Evolutionary conservation across 2,888 invertebrate genomes (phyloP).

Genomic region (Busseola fusca): DNA sequence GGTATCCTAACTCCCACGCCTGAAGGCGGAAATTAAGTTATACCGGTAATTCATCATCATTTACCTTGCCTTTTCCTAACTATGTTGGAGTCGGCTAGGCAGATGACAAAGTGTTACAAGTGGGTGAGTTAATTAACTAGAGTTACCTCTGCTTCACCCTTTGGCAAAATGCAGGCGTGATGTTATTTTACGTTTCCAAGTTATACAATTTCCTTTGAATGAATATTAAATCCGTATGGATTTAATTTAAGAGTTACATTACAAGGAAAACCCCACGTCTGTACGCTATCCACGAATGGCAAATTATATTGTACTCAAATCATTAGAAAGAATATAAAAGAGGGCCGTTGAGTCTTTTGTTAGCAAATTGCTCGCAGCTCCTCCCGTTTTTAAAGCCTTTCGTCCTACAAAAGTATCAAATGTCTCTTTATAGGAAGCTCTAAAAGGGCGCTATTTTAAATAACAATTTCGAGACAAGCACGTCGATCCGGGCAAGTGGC

Average conservation of each 20-base stretch:
- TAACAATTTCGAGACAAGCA: constrained; percentile 68
- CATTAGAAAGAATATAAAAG: constrained; percentile 58
- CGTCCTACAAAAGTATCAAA: constrained; percentile 65
- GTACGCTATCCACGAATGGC: constrained; percentile 27
- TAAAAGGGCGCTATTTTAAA: constrained; percentile 67
- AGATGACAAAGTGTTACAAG: too few species aligned
- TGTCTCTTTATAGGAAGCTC: constrained; percentile 59
- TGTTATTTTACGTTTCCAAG: not conserved
- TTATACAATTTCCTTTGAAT: not conserved
- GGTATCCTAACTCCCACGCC: not conserved
- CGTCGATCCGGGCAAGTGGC: constrained; percentile 68
- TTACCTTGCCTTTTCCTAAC: too few species aligned
- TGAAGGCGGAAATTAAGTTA: not conserved
- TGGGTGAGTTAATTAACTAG: too few species aligned
- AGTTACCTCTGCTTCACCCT: not conserved
- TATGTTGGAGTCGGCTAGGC: too few species aligned
- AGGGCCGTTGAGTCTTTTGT: constrained; percentile 50
- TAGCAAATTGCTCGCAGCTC: constrained; percentile 53
- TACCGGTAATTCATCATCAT: not conserved
- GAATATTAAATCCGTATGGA: not conserved
- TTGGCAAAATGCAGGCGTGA: not conserved
- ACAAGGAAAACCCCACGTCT: constrained; percentile 8
- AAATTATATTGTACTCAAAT: constrained; percentile 53
- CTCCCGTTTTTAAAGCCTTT: constrained; percentile 64
- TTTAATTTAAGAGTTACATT: constrained; percentile 5